Evolutionary conservation across 2,888 invertebrate species (phyloP), one percentile per base, ranked within the genome.

Genomic region (Lochmaea capreae): DNA sequence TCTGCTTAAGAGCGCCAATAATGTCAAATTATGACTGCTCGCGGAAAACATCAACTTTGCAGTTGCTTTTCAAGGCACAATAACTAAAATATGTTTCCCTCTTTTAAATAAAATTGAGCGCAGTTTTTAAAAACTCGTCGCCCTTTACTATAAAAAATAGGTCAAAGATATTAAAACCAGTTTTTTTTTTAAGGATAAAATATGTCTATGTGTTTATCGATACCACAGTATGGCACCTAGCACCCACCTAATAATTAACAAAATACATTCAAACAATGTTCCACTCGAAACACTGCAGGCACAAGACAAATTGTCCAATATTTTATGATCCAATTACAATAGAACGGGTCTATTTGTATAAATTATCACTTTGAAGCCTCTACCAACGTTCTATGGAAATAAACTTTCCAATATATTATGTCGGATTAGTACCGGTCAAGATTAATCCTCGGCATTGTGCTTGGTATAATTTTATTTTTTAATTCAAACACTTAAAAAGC

Each of bases 281-380:
- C 3, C 26, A 57, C n/a, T 57, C 39, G 62, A 62, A 62, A 62
- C 62, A 39, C 22, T 39, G 66, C 42, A n/a, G 39, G 39, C 10
- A 67, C 66, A 57, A 42, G 54, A 67, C 66, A 67, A 67, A 67
- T 67, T 57, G 49, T 49, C 61, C 52, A 68, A 68, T 68, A 68
- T 68, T 33, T 68, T 68, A 68, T 52, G 68, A 61, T 61, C 68
- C 68, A 58, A 68, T 68, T 68, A 59, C 61, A 68, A 68, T 49
- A 39, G 67, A 59, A 43, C n/a, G 57, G 46, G 46, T n/a, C 14
- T 68, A 68, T 33, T 52, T 67, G 46, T 54, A 62, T 68, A 67
- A 67, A 67, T 72, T 67, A 67, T 63, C 57, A 52, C 57, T 33
- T 46, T 69, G 62, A 52, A 61, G 54, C 61, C 49, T 67, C 67